phyloP scores from a whole-genome alignment of 2,888 invertebrate species.

The Trissolcus japonicus region DNA sequence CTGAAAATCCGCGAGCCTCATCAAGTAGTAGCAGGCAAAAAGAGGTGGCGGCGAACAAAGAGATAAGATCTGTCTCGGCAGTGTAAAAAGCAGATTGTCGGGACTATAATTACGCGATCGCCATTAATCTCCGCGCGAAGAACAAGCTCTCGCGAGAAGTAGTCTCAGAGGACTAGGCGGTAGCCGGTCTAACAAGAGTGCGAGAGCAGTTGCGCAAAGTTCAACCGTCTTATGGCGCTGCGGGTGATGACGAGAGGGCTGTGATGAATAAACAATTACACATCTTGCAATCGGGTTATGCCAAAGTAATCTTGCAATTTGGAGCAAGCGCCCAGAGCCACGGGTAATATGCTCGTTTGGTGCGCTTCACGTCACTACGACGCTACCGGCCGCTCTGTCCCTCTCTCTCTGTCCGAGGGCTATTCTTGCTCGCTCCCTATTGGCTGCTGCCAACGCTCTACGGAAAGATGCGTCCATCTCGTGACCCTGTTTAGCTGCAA shows the following conservation, averaged over 20 bases:
- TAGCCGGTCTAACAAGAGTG: slow-evolving; percentile 34
- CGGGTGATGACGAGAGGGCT: slow-evolving; percentile 49
- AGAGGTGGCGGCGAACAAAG: slow-evolving; percentile 31
- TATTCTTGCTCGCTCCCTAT: slow-evolving; percentile 54
- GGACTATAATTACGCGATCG: slow-evolving; percentile 48
- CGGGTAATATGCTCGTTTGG: slow-evolving; percentile 57
- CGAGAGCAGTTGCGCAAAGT: slow-evolving; percentile 36
- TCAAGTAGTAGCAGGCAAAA: slow-evolving; percentile 9
- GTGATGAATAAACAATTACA: slow-evolving; percentile 65
- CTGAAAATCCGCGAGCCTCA: background rate
- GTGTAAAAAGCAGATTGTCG: slow-evolving; percentile 37
- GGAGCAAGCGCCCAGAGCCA: slow-evolving; percentile 59
- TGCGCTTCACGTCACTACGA: slow-evolving; percentile 40
- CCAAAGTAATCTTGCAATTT: slow-evolving; percentile 63
- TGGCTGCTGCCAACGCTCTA: slow-evolving; percentile 9
- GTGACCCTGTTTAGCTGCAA: slow-evolving; percentile 29
- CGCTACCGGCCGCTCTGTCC: slow-evolving; percentile 41
- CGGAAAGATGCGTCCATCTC: slow-evolving; percentile 23
- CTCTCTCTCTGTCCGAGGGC: slow-evolving; percentile 42
- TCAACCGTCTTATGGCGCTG: slow-evolving; percentile 57
- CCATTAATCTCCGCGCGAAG: slow-evolving; percentile 42
- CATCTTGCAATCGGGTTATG: slow-evolving; percentile 60
- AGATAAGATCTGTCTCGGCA: slow-evolving; percentile 28
- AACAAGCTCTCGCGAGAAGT: slow-evolving; percentile 27
- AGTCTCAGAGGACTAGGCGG: slow-evolving; percentile 25